phyloP scores from a whole-genome alignment of 2,888 invertebrate species.

The Pristionchus mayeri region DNA sequence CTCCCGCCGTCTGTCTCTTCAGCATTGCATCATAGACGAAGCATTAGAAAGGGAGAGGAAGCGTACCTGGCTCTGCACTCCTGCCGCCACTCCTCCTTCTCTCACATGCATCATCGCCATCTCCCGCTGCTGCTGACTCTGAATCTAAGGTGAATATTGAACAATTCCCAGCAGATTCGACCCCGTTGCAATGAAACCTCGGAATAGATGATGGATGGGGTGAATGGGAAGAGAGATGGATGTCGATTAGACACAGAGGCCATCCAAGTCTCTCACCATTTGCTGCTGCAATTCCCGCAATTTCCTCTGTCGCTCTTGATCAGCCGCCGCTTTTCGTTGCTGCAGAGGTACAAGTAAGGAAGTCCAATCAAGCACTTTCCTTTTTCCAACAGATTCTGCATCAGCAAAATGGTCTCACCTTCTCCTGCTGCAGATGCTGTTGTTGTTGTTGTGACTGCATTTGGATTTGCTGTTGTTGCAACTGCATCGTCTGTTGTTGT shows the following conservation, averaged over 20 bases:
- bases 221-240: too few relatives aligned
- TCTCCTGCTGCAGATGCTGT: neutral
- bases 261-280: too few relatives aligned
- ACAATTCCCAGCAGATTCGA: too few relatives aligned
- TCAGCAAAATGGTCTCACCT: neutral
- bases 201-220: too few relatives aligned
- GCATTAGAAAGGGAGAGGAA: too few relatives aligned
- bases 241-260: too few relatives aligned
- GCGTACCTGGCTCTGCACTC: neutral
- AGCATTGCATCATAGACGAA: too few relatives aligned
- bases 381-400: neutral
- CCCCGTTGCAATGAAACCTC: too few relatives aligned
- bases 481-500: neutral
- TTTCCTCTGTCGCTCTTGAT: neutral
- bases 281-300: neutral
- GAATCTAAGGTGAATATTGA: too few relatives aligned
- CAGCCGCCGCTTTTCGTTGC: neutral
- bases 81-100: neutral
- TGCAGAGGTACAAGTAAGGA: neutral
- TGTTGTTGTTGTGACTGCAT: too few relatives aligned
- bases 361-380: neutral
- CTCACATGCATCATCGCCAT: neutral
- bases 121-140: neutral
- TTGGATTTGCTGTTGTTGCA: slow-evolving; percentile 20
- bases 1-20: too few relatives aligned